Base-by-base conservation (phyloP, 1,140 invertebrate genomes). In the Cydia pomonella region DNA sequence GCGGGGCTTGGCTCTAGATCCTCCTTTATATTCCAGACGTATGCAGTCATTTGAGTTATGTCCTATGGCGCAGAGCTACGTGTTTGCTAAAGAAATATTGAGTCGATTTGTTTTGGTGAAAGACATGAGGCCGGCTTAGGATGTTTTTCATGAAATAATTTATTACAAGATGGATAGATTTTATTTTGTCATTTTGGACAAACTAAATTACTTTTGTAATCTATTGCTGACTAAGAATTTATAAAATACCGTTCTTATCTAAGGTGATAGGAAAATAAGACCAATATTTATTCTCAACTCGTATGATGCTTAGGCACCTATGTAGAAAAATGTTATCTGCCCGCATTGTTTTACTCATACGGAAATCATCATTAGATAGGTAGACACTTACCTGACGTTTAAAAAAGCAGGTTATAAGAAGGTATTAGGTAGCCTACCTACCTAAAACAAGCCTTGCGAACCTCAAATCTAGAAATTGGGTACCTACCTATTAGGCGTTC, bases 11-110 rank as follows among this genome's bases (percentile, higher is more conserved):
- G 66, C n/a, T 76, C 75, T 77, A 90, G 87, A 80, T 84, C 90
- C 91, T 92, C 90, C 91, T 92, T 92, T 88, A 90, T 92, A 92
- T 92, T 91, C 91, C 84, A 86, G 83, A 91, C 87, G 88, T 91
- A 92, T 89, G 85, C 87, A 86, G 80, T 87, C 91, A 92, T 92
- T 92, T 91, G 84, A 89, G 91, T 90, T 91, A 92, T 92, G 84
- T 84, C 74, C 82, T 79, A 91, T 91, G 85, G 86, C 83, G 86
- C 81, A 85, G 83, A 77, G 83, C 79, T 86, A 86, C 82, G 87
- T 80, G 82, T 89, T 87, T 87, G 89, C 88, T 76, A 86, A 82
- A 84, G 85, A 84, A 86, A 88, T 86, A 82, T 85, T 86, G 87
- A 87, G 87, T 89, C 79, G 87, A 85, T 86, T 74, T 79, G 29